A percentile compares a stretch with the other conserved stretches of the same genome.
These are phyloP conservation scores for Lasioglossum oenotherae DNA, from an alignment of 2,888 invertebrate species.

Conservation along the genomic window DNA sequence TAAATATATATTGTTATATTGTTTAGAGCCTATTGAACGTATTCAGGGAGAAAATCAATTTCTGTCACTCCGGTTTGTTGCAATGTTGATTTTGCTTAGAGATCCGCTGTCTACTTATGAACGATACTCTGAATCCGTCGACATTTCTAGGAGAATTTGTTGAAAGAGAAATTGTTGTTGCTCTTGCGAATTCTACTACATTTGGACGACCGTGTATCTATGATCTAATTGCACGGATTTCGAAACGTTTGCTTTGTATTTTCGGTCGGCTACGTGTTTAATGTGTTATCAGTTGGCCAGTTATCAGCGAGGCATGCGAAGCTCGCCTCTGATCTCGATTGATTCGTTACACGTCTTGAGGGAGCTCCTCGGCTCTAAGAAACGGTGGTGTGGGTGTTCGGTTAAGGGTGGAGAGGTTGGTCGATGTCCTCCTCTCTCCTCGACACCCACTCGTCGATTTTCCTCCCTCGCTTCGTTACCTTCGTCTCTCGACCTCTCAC, in stretches of 20 bases:
- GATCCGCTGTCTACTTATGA: too few species aligned
- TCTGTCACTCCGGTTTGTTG: too few species aligned
- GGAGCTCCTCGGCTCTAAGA: conserved; percentile 52
- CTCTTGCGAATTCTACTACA: not conserved
- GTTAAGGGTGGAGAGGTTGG: conserved; percentile 53
- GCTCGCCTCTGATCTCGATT: conserved; percentile 73
- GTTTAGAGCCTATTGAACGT: too few species aligned
- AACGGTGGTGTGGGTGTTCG: conserved; percentile 42
- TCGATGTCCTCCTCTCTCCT: conserved; percentile 51
- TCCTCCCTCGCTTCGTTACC: conserved; percentile 77
- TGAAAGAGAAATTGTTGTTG: too few species aligned
- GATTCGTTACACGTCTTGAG: conserved; percentile 78
- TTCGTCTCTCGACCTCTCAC: conserved; percentile 70
- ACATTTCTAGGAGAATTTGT: too few species aligned
- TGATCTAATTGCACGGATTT: not conserved
- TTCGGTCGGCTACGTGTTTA: not conserved
- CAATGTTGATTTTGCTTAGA: too few species aligned
- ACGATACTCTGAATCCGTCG: too few species aligned
- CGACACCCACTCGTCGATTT: conserved; percentile 71
- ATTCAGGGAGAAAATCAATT: too few species aligned
- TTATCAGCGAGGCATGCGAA: not conserved
- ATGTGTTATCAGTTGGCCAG: conserved; percentile 5
- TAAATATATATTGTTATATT: too few species aligned
- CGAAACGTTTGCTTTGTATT: not conserved
- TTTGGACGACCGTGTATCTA: not conserved